Evolutionary conservation across 2,888 invertebrate genomes (phyloP).

Genomic region (Caenorhabditis sp.): DNA sequence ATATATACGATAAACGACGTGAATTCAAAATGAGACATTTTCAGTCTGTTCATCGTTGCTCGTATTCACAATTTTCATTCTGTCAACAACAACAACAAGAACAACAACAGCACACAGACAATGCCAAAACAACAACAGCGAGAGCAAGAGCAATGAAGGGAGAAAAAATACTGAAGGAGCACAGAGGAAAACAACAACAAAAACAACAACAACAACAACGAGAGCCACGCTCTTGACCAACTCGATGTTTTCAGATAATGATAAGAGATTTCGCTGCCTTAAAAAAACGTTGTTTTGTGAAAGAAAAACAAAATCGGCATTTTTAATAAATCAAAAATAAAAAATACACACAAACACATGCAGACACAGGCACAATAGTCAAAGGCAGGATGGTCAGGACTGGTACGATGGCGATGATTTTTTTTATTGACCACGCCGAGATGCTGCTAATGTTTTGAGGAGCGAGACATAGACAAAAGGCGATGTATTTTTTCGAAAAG

Average conservation of each 20-base stretch:
- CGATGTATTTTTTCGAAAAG: neutral
- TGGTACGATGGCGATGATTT: neutral
- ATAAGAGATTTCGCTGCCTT: too few species aligned
- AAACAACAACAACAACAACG: slow-evolving; percentile 1
- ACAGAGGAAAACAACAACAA: slow-evolving; percentile 13
- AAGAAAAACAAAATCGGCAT: neutral
- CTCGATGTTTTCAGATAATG: neutral
- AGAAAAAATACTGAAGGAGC: slow-evolving; percentile 2
- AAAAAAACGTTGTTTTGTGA: too few species aligned
- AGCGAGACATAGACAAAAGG: neutral
- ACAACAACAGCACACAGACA: slow-evolving; percentile 20
- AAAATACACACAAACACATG: neutral
- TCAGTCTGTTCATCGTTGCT: neutral
- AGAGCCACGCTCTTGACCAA: neutral
- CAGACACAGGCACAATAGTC: neutral
- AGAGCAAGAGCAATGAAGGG: slow-evolving; percentile 37
- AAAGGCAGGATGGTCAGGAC: neutral
- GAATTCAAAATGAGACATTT: neutral
- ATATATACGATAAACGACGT: neutral
- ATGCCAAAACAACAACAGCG: slow-evolving; percentile 42
- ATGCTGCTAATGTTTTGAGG: too few species aligned
- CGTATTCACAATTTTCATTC: neutral
- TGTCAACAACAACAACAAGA: slow-evolving; percentile 22
- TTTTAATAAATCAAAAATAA: neutral
- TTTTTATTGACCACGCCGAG: neutral